Evolutionary conservation across 2,113 vertebrate genomes (phyloP), one percentile per base, ranked within the genome.

Genomic region (Abramis brama): DNA sequence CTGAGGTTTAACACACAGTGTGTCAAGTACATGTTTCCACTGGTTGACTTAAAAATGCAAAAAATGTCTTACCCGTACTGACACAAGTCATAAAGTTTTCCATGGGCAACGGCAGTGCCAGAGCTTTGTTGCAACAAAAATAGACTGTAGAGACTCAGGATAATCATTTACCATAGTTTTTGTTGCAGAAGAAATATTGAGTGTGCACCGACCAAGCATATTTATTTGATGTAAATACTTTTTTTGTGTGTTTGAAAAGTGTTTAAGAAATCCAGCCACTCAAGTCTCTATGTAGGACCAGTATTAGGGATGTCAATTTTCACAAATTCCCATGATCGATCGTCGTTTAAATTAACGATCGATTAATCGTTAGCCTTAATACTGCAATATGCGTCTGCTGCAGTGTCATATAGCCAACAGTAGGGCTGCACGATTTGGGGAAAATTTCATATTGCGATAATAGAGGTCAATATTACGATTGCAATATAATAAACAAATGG

Each of bases 61-160:
- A 81, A 33, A 50, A 66, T 23, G 1, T 68, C 60, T 82, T 68
- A 0, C 43, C 19, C 27, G 79, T 30, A 81, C 43, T 82, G 39
- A 68, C 43, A 66, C n/a, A 82, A 82, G 62, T 68, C 79, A 50
- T 80, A 62, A 52, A 82, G 43, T 17, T 82, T 82, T 82, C 60
- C 25, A 50, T 2, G 15, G 25, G 60, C 60, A 81, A 81, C 59
- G 2, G 79, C 43, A 5, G n/a, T 2, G 13, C 13, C 23, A 50
- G 43, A 19, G 8, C 79, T 66, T 25, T 66, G 15, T 25, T 66
- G 25, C 60, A 81, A 66, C 59, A 66, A 47, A 81, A 81, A 66
- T 81, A 66, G 60, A 66, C 43, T 50, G 8, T 64, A 66, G 39
- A 39, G 39, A 15, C 39, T 27, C 30, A 30, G 27, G 74, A 30